Percentiles rank a stretch among this genome's conserved stretches.
These are phyloP conservation scores for Catostomus latipinnis DNA, from an alignment of 2,797 vertebrate genomes.

Conservation along the genomic window DNA sequence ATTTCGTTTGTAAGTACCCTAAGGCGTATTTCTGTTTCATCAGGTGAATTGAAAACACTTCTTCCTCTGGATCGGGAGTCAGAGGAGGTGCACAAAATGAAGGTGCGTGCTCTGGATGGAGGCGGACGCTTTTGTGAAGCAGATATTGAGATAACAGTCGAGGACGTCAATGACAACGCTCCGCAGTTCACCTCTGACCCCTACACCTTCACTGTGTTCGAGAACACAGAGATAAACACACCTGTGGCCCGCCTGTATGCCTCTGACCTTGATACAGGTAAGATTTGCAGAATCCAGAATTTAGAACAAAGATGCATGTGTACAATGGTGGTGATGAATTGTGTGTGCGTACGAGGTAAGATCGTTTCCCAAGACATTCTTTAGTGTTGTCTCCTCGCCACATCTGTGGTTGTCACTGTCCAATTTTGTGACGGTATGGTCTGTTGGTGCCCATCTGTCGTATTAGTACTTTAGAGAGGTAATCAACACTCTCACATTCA, in stretches of 20 bases:
- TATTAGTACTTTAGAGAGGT: background rate
- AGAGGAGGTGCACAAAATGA: conserved; percentile 81
- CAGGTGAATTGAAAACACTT: conserved; percentile 92
- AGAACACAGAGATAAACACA: conserved; percentile 92
- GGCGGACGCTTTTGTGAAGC: conserved; percentile 91
- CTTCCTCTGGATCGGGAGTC: conserved; percentile 88
- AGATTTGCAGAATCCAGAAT: conserved; percentile 35
- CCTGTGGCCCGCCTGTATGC: conserved; percentile 89
- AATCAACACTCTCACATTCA: background rate
- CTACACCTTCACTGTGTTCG: conserved; percentile 89
- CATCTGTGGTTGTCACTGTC: too few species aligned
- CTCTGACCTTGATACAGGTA: conserved; percentile 88
- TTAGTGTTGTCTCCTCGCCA: too few species aligned
- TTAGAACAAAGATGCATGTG: too few species aligned
- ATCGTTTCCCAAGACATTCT: background rate
- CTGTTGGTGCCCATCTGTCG: background rate
- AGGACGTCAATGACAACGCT: conserved; percentile 93
- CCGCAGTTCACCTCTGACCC: conserved; percentile 89
- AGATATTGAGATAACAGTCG: conserved; percentile 82
- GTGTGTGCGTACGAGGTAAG: background rate
- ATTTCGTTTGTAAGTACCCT: background rate
- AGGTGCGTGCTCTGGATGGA: conserved; percentile 88
- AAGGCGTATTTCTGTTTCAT: conserved; percentile 19
- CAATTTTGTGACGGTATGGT: background rate
- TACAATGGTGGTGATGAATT: background rate